Percentiles rank a stretch among this genome's conserved stretches.
Evolutionary conservation across 2,888 invertebrate genomes (phyloP).

Genomic region (Deroplatys truncata): DNA sequence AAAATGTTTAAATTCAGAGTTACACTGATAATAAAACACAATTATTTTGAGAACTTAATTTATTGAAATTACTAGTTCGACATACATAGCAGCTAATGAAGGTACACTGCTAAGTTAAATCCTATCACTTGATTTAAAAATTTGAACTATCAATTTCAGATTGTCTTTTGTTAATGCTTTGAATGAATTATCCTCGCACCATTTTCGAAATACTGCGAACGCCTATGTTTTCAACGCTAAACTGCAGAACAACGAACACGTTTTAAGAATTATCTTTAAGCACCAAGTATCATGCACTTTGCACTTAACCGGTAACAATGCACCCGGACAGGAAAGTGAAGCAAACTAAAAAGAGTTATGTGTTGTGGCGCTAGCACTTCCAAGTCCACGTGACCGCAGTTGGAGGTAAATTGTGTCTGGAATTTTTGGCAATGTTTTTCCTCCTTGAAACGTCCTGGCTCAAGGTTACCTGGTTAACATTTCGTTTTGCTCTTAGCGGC

Average conservation of each 20-base stretch:
- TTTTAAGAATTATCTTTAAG: background rate
- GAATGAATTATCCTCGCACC: no score
- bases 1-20: no score
- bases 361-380: background rate
- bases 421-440: conserved; percentile 4
- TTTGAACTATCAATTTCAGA: no score
- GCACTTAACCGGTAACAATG: background rate
- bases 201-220: no score
- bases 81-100: no score
- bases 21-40: no score
- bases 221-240: no score
- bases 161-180: no score
- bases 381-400: background rate
- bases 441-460: conserved; percentile 1
- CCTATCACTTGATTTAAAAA: no score
- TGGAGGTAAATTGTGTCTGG: background rate
- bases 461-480: background rate
- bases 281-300: background rate
- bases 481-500: background rate
- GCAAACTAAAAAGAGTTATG: background rate
- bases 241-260: background rate
- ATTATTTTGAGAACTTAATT: no score
- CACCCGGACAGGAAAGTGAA: background rate
- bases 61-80: no score
- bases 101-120: no score